Conservation (phyloP, 64 coral and sea anemone species). For the Astreopora myriophthalma region DNA sequence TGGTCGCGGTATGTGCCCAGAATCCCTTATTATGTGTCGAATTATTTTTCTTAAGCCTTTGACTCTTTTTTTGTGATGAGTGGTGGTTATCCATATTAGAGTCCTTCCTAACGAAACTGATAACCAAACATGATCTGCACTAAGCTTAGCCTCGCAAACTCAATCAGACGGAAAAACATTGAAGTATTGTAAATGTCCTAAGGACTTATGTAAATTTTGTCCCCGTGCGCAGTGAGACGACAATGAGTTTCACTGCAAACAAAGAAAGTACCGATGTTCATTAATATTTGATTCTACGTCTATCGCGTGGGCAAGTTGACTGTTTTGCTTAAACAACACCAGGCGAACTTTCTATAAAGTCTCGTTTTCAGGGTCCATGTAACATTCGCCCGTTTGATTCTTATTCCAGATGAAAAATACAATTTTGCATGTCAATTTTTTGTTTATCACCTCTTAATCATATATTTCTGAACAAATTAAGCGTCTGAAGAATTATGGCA, state of each 20-base stretch:
- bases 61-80: background rate
- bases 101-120: background rate
- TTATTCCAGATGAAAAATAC: no score
- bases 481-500: no score
- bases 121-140: no score
- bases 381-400: no score
- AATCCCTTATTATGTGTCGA: background rate
- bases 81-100: background rate
- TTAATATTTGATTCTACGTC: conserved; percentile 31
- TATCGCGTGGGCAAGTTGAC: background rate
- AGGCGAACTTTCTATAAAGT: no score
- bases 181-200: background rate
- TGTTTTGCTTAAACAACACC: no score
- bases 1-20: conserved; percentile 3
- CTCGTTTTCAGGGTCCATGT: no score
- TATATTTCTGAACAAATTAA: no score
- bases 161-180: background rate
- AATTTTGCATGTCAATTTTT: no score
- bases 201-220: conserved; percentile 29
- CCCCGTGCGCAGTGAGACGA: background rate
- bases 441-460: no score
- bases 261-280: conserved; percentile 8
- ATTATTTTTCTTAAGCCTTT: background rate
- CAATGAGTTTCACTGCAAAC: conserved; percentile 22
- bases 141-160: background rate